Base-by-base conservation (phyloP, 2,888 invertebrate genomes). In the Nebria salina region DNA sequence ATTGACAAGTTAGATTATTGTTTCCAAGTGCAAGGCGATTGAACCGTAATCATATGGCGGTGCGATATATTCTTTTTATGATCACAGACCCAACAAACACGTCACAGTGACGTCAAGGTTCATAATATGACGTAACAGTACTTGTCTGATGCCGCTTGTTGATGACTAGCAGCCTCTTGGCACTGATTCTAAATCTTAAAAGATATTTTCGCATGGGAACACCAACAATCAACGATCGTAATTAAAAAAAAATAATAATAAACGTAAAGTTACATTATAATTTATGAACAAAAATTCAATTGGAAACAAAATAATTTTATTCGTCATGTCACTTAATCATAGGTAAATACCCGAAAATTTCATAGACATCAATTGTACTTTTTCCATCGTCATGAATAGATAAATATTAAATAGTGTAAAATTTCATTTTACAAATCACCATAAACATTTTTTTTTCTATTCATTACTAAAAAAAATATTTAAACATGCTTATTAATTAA, bases 1-100 rank as follows among this genome's bases (percentile, higher is more conserved):
- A 70, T 9, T 34, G 34, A 70, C 34, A 34, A 70, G 70, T 4
- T 34, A 34, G 25, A 26, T 70, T 34, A 34, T 70, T 70, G 70
- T 70, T 25, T 70, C 26, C 70, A 70, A 70, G 70, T 70, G 70
- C 70, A 70, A 70, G 70, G 70, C 34, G 20, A 26, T 70, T 70
- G 70, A 70, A 70, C 70, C 34, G 25, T 11, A 68, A 70, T 26
- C 26, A 70, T 26, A 26, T 34, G 54, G 54, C 54, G 13, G 15
- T 13, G 70, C 26, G 34, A 26, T 34, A 70, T 66, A 66, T 66
- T 15, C 66, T 34, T 20, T 9, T 68, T 34, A 34, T 34, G 34
- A 70, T 13, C 70, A 2, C 9, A 70, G 26, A 70, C 8, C 8
- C 8, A 25, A 11, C 25, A 34, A 13, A 25, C 34, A 70, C 70